Conservation (phyloP, 2,113 vertebrate genomes). For the Corapipo altera region DNA sequence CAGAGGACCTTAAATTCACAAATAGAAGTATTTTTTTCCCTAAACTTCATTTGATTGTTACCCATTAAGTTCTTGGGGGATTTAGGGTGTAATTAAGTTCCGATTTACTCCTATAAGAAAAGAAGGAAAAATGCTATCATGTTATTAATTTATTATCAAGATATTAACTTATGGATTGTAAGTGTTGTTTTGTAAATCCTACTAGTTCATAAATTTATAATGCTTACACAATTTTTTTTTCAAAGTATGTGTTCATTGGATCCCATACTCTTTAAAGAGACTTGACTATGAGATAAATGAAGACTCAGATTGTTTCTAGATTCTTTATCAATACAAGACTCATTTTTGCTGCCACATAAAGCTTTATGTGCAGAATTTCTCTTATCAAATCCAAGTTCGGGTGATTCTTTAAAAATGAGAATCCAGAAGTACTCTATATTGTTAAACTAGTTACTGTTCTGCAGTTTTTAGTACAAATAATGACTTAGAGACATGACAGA, state of each 20-base stretch:
- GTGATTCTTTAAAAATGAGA: neutral
- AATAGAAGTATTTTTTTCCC: neutral
- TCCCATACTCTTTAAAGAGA: neutral
- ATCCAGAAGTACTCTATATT: neutral
- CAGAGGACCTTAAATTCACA: neutral
- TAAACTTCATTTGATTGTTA: neutral
- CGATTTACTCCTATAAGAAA: neutral
- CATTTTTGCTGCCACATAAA: accelerated
- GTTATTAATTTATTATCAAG: neutral
- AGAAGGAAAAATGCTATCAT: neutral
- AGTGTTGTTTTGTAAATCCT: neutral
- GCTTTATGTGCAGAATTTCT: neutral
- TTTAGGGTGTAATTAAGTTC: neutral
- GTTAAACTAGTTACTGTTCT: neutral
- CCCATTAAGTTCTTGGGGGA: neutral
- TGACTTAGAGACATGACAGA: neutral
- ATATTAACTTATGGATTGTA: neutral
- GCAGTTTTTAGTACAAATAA: neutral
- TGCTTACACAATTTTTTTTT: neutral
- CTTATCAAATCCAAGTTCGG: neutral
- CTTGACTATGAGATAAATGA: neutral
- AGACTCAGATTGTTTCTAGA: neutral
- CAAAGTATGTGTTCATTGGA: neutral
- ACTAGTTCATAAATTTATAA: neutral
- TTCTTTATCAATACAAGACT: neutral